Percentiles rank a stretch among this genome's conserved stretches.
Evolutionary conservation across 1,140 invertebrate genomes (phyloP).

Genomic region (Anthonomus grandis): DNA sequence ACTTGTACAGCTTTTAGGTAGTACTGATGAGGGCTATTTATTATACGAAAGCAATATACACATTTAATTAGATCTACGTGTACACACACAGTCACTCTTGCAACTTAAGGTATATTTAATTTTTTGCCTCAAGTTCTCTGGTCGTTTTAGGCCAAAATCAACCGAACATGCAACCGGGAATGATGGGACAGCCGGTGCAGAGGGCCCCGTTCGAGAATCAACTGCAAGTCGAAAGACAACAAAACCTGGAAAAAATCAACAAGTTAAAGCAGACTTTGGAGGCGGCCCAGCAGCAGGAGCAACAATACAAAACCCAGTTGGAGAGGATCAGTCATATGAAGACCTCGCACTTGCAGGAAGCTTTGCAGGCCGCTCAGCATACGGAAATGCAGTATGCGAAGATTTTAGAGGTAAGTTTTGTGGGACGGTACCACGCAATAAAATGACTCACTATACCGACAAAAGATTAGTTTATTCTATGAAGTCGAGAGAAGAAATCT

Average conservation of each 20-base stretch:
- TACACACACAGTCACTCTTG: no score
- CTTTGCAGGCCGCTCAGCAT: slow-evolving; percentile 71
- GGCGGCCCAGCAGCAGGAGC: slow-evolving; percentile 71
- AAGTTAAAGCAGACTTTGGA: slow-evolving; percentile 69
- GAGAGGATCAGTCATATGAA: slow-evolving; percentile 63
- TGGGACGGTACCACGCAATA: no score
- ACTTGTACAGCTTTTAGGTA: no score
- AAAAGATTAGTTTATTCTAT: no score
- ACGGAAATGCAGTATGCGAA: slow-evolving; percentile 75
- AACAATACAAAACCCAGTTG: slow-evolving; percentile 70
- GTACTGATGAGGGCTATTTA: no score
- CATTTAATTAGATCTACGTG: no score
- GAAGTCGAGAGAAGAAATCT: no score
- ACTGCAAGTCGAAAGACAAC: slow-evolving; percentile 61
- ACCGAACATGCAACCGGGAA: slow-evolving; percentile 47
- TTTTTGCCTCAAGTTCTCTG: no score
- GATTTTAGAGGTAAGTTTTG: slow-evolving; percentile 64
- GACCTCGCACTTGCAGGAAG: slow-evolving; percentile 66
- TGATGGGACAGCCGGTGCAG: slow-evolving; percentile 51
- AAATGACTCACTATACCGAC: no score
- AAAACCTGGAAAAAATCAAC: slow-evolving; percentile 65
- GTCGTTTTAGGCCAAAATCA: slow-evolving; percentile 33
- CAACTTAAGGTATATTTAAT: no score
- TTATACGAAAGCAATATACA: no score
- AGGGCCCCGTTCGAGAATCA: slow-evolving; percentile 53